Evolutionary conservation across 2,888 invertebrate species (phyloP).

Genomic region (Cetonia aurata): DNA sequence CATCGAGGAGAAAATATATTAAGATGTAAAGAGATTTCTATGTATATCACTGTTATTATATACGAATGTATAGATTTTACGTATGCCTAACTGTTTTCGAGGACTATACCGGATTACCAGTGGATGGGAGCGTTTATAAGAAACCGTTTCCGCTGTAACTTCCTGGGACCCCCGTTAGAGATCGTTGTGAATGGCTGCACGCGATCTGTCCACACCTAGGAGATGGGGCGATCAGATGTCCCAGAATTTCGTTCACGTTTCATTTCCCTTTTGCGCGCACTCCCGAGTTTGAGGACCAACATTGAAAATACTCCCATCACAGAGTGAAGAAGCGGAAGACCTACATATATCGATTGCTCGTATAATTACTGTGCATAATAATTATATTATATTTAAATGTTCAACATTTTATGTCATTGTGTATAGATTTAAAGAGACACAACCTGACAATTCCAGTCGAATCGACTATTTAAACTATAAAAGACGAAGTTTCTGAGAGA

Average conservation of each 20-base stretch:
- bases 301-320: constrained; percentile 42
- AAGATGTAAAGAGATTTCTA: constrained; percentile 32
- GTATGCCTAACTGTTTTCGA: constrained; percentile 17
- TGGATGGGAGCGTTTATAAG: constrained; percentile 57
- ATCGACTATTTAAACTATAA: constrained; percentile 24
- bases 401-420: constrained; percentile 38
- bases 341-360: constrained; percentile 43
- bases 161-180: constrained; percentile 66
- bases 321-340: constrained; percentile 16
- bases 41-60: constrained; percentile 37
- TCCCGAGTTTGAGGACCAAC: constrained; percentile 6
- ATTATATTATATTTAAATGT: constrained; percentile 23
- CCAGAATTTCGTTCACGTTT: constrained; percentile 49
- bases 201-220: constrained; percentile 66
- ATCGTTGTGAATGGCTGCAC: constrained; percentile 77
- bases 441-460: constrained; percentile 31
- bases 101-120: constrained; percentile 33
- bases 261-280: constrained; percentile 21
- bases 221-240: constrained; percentile 67
- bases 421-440: constrained; percentile 42
- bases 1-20: constrained; percentile 11
- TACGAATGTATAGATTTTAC: constrained; percentile 40
- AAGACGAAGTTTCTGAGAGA: constrained; percentile 59
- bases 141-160: constrained; percentile 42
- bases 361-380: constrained; percentile 14